phyloP scores from a whole-genome alignment of 2,888 invertebrate species.

The Phortica magna region DNA sequence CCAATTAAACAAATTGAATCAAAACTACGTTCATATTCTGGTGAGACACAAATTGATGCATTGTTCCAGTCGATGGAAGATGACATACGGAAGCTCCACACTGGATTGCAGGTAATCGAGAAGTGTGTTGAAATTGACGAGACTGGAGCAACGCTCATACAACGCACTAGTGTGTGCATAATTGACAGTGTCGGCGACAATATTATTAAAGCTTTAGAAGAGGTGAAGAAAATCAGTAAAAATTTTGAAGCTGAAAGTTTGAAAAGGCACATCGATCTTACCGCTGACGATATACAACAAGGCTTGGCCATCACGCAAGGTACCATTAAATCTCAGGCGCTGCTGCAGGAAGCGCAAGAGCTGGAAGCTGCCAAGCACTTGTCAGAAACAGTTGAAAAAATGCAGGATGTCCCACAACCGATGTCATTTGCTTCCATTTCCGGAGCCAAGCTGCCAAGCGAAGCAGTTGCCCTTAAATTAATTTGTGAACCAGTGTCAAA shows the following conservation, averaged over 20 bases:
- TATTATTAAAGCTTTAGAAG: slow-evolving; percentile 80
- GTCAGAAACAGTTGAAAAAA: slow-evolving; percentile 75
- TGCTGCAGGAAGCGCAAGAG: slow-evolving; percentile 80
- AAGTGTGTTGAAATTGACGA: slow-evolving; percentile 85
- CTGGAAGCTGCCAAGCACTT: slow-evolving; percentile 77
- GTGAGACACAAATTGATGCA: slow-evolving; percentile 75
- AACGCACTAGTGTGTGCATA: slow-evolving; percentile 84
- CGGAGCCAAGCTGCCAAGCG: slow-evolving; percentile 72
- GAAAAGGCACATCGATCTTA: slow-evolving; percentile 78
- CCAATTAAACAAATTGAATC: slow-evolving; percentile 83
- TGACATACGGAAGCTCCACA: slow-evolving; percentile 83
- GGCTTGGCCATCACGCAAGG: slow-evolving; percentile 80
- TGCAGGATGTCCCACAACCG: slow-evolving; percentile 72
- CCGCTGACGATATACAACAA: slow-evolving; percentile 79
- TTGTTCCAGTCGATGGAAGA: slow-evolving; percentile 81
- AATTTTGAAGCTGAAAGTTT: slow-evolving; percentile 78
- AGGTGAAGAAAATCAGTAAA: slow-evolving; percentile 79
- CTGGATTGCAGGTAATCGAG: slow-evolving; percentile 83
- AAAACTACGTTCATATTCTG: slow-evolving; percentile 80
- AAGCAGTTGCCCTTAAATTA: slow-evolving; percentile 73
- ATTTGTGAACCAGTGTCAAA: slow-evolving; percentile 78
- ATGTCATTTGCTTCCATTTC: slow-evolving; percentile 74
- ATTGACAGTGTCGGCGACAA: slow-evolving; percentile 81
- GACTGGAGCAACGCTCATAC: slow-evolving; percentile 83
- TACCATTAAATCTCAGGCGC: slow-evolving; percentile 80